Percentiles rank a stretch among this genome's conserved stretches.
These are phyloP conservation scores for Solea senegalensis DNA, from an alignment of 2,113 vertebrate species.

Conservation along the genomic window DNA sequence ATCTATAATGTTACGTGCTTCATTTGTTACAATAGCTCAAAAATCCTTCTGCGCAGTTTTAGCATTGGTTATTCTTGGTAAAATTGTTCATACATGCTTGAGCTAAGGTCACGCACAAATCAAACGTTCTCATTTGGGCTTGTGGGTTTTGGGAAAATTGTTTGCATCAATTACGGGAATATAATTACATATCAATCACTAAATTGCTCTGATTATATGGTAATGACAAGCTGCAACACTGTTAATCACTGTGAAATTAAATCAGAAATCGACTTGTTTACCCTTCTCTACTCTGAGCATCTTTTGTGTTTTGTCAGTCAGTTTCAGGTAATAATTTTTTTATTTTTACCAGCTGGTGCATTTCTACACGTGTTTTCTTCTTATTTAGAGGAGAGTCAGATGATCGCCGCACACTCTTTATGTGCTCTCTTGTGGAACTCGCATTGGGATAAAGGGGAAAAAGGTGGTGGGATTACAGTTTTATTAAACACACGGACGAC, in stretches of 20 bases:
- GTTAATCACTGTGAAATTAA: conserved; percentile 69
- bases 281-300: conserved; percentile 13
- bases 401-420: conserved; percentile 4
- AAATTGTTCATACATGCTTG: not conserved
- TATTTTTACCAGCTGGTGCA: not conserved
- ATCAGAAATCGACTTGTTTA: conserved; percentile 47
- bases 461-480: conserved; percentile 76
- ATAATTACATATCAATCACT: conserved; percentile 61
- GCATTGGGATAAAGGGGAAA: conserved; percentile 35
- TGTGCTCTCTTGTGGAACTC: conserved; percentile 88
- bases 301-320: conserved; percentile 2
- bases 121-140: conserved; percentile 32
- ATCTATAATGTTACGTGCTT: conserved; percentile 10
- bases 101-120: conserved; percentile 7
- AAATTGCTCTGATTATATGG: conserved; percentile 57
- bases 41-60: not conserved
- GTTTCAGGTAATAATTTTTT: not conserved
- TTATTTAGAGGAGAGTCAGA: not conserved
- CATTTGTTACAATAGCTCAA: not conserved
- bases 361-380: not conserved
- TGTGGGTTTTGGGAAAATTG: conserved; percentile 34
- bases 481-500: conserved; percentile 57
- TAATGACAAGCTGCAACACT: conserved; percentile 41
- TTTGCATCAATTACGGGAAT: conserved; percentile 60
- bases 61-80: not conserved